Conservation (phyloP, 2,113 vertebrate species). For the Pelvicachromis taeniatus region DNA sequence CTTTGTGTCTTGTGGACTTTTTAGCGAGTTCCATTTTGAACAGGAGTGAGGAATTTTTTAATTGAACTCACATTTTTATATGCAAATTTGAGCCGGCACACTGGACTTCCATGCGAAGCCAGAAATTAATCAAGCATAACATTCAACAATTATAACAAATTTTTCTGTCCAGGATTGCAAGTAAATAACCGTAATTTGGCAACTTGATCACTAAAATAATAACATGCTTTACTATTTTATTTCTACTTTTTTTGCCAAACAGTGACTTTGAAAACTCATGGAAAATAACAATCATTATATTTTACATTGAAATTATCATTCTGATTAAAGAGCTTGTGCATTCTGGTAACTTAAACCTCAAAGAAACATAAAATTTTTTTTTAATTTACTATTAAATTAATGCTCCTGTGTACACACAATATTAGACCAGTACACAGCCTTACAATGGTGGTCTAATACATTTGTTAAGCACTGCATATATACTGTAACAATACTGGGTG, state of each 20-base stretch:
- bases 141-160: background rate
- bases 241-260: background rate
- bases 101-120: background rate
- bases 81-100: background rate
- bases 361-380: rapidly evolving
- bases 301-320: background rate
- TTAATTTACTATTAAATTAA: background rate
- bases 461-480: background rate
- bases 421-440: background rate
- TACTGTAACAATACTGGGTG: background rate
- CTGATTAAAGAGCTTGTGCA: background rate
- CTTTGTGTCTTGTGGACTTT: background rate
- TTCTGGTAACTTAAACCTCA: background rate
- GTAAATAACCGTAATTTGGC: background rate
- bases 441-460: background rate
- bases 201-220: background rate
- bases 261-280: background rate
- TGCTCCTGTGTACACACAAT: background rate
- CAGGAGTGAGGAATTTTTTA: background rate
- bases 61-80: background rate
- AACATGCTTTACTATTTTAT: background rate
- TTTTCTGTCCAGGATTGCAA: background rate
- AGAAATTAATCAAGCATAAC: background rate
- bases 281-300: background rate
- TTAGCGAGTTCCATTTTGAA: background rate